Conservation (phyloP, 1,140 invertebrate genomes). For the Cyclargus thomasi region DNA sequence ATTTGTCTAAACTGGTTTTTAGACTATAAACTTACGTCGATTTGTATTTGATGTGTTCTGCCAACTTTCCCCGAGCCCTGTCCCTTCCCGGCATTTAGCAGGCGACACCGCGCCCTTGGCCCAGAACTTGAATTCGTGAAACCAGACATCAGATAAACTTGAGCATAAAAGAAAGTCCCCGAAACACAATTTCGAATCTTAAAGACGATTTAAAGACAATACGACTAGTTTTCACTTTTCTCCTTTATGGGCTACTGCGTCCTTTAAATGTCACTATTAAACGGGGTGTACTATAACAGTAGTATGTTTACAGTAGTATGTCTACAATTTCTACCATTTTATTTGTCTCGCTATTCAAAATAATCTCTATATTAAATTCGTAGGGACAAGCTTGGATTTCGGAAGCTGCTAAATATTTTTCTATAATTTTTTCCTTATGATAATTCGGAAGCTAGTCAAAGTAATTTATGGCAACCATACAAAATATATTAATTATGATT, state of each 20-base stretch:
- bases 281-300: too few relatives aligned
- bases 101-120: not conserved
- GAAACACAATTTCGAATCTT: conserved; percentile 1
- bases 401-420: too few relatives aligned
- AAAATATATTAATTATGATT: conserved; percentile 1
- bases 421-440: not conserved
- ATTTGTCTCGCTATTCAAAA: too few relatives aligned
- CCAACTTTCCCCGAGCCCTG: not conserved
- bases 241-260: not conserved
- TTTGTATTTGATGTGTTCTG: not conserved
- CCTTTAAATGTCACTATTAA: not conserved
- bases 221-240: conserved; percentile 6
- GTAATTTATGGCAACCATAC: not conserved
- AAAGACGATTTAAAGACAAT: not conserved
- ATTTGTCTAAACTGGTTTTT: not conserved
- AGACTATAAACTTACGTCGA: not conserved
- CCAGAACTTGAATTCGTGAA: conserved; percentile 2
- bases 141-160: not conserved
- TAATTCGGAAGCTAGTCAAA: not conserved
- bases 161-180: conserved; percentile 10
- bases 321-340: too few relatives aligned
- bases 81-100: not conserved
- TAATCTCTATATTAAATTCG: too few relatives aligned
- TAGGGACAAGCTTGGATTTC: too few relatives aligned
- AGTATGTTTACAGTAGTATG: too few relatives aligned